Conservation (phyloP, 2,113 vertebrate genomes). For the Thunnus maccoyii region DNA sequence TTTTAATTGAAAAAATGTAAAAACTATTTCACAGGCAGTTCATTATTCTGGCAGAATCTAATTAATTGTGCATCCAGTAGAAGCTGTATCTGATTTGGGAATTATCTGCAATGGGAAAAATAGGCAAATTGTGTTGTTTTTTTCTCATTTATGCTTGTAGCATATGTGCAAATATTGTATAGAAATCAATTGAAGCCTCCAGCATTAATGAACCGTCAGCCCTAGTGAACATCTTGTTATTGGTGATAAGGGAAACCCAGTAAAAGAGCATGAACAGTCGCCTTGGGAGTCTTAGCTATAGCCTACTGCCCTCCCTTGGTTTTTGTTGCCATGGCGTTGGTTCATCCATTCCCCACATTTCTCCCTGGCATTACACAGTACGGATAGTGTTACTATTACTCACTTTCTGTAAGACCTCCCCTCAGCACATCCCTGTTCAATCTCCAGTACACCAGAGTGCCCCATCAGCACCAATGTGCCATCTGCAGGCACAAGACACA, state of each 20-base stretch:
- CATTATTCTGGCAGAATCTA: conserved; percentile 52
- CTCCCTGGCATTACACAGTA: conserved; percentile 60
- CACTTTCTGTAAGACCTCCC: conserved; percentile 23
- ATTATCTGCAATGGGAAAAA: conserved; percentile 31
- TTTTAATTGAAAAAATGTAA: conserved; percentile 48
- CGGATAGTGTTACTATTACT: conserved; percentile 62
- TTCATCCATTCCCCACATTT: conserved; percentile 52
- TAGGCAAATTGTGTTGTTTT: conserved; percentile 20
- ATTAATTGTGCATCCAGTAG: conserved; percentile 51
- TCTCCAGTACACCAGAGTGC: conserved; percentile 53
- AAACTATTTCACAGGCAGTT: conserved; percentile 28
- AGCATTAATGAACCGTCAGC: conserved; percentile 58
- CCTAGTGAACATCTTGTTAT: conserved; percentile 63
- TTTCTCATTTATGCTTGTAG: conserved; percentile 32
- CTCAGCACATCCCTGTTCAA: conserved; percentile 16
- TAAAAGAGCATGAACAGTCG: conserved; percentile 57
- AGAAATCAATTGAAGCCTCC: conserved; percentile 54
- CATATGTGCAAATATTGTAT: conserved; percentile 31
- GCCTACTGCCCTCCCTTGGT: conserved; percentile 56
- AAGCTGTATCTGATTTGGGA: conserved; percentile 55
- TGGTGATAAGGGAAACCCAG: conserved; percentile 67
- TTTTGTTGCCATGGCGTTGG: conserved; percentile 73
- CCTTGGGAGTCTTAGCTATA: conserved; percentile 54
- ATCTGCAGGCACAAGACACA: conserved; percentile 64
- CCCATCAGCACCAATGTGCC: conserved; percentile 67